Percentiles rank a stretch among this genome's conserved stretches.
Evolutionary conservation across 1,140 invertebrate species (phyloP).

Genomic region (Brachionus plicatilis): DNA sequence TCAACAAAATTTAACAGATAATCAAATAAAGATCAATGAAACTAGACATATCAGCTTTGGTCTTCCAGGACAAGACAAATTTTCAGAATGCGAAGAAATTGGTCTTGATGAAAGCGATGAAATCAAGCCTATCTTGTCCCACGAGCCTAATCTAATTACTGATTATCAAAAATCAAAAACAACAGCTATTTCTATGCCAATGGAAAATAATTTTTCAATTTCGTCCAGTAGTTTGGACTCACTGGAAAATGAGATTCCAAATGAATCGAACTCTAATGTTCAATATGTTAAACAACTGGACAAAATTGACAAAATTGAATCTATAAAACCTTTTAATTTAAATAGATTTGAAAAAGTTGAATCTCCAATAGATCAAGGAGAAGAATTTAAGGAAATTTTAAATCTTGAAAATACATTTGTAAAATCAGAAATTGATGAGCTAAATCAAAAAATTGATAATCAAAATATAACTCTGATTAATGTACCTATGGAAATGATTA

Average conservation of each 20-base stretch:
- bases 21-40: not conserved
- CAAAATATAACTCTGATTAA: not conserved
- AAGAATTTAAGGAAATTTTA: not conserved
- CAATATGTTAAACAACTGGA: not conserved
- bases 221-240: conserved; percentile 2
- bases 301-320: not conserved
- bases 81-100: not conserved
- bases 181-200: not conserved
- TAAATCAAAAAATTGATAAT: not conserved
- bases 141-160: not conserved
- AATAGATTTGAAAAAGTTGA: not conserved
- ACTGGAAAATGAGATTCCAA: not conserved
- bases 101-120: not conserved
- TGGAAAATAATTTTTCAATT: not conserved
- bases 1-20: not conserved
- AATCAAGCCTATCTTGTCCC: not conserved
- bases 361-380: not conserved
- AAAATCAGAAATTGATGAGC: not conserved
- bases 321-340: not conserved
- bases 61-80: not conserved
- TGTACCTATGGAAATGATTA: not conserved
- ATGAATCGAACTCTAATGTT: not conserved
- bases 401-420: not conserved
- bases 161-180: not conserved
- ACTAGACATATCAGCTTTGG: not conserved